Percentiles rank a stretch among this genome's conserved stretches.
These are phyloP conservation scores for Zeugodacus cucurbitae DNA, from an alignment of 1,140 invertebrate genomes.

Conservation along the genomic window DNA sequence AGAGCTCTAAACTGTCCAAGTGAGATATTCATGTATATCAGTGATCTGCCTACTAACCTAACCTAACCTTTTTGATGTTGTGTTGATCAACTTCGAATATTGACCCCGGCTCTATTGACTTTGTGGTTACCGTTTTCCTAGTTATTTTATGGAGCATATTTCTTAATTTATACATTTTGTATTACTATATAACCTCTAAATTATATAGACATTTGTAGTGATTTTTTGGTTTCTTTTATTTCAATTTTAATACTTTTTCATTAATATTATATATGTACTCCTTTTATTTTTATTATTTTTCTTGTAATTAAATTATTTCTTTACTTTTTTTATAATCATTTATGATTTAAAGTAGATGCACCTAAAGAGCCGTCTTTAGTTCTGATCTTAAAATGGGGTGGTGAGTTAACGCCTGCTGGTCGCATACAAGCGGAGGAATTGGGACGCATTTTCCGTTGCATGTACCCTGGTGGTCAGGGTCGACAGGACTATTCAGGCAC, in stretches of 20 bases:
- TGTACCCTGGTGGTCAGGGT: slow-evolving; percentile 95
- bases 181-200: neutral
- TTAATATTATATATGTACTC: too few relatives aligned
- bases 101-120: too few relatives aligned
- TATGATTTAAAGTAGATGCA: slow-evolving; percentile 72
- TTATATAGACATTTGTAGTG: neutral
- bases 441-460: slow-evolving; percentile 97
- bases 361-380: slow-evolving; percentile 90
- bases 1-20: too few relatives aligned
- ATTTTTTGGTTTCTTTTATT: neutral
- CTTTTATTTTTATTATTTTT: neutral
- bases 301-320: slow-evolving; percentile 35
- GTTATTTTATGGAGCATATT: too few relatives aligned
- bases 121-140: too few relatives aligned
- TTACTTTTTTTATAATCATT: slow-evolving; percentile 48
- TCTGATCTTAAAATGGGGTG: slow-evolving; percentile 98
- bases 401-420: slow-evolving; percentile 98
- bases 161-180: too few relatives aligned
- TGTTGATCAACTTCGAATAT: too few relatives aligned
- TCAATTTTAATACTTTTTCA: too few relatives aligned
- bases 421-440: slow-evolving; percentile 97
- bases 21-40: too few relatives aligned
- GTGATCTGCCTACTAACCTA: slow-evolving; percentile 48
- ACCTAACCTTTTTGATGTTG: too few relatives aligned
- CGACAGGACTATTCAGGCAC: slow-evolving; percentile 79